phyloP scores from a whole-genome alignment of 2,113 vertebrate species.

The Gasterosteus nipponicus region DNA sequence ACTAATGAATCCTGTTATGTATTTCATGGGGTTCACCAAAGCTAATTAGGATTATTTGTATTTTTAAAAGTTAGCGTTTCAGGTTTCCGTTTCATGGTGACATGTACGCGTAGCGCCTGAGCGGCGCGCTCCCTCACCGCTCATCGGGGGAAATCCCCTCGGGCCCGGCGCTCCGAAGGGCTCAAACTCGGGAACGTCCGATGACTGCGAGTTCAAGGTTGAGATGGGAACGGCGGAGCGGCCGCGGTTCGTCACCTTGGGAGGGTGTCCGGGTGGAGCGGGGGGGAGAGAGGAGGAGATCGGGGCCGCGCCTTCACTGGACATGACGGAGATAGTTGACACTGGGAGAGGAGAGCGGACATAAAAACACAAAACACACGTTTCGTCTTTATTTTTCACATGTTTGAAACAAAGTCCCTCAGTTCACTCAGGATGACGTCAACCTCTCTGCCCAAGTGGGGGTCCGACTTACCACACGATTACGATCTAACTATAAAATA shows the following conservation, averaged over 20 bases:
- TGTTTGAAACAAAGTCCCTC: conserved; percentile 39
- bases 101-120: too few relatives aligned
- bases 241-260: conserved; percentile 77
- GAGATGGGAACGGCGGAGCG: conserved; percentile 80
- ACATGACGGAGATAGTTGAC: conserved; percentile 17
- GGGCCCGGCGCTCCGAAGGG: conserved; percentile 78
- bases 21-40: too few relatives aligned
- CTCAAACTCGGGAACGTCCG: conserved; percentile 85
- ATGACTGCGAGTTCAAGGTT: conserved; percentile 84
- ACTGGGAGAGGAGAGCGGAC: conserved; percentile 15
- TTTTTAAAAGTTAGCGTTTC: too few relatives aligned
- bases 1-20: neutral
- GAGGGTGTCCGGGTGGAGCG: conserved; percentile 50
- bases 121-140: conserved; percentile 77
- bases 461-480: too few relatives aligned
- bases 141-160: conserved; percentile 78
- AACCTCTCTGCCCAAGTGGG: too few relatives aligned
- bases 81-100: too few relatives aligned
- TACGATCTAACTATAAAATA: conserved; percentile 33
- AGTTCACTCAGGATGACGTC: conserved; percentile 29
- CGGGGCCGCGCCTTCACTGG: conserved; percentile 37
- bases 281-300: conserved; percentile 34
- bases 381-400: neutral
- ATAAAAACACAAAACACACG: neutral
- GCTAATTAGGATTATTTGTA: too few relatives aligned